Percentiles rank a stretch among this genome's conserved stretches.
These are phyloP conservation scores for Nematopogon swammerdamellus DNA, from an alignment of 2,888 invertebrate species.

Conservation along the genomic window DNA sequence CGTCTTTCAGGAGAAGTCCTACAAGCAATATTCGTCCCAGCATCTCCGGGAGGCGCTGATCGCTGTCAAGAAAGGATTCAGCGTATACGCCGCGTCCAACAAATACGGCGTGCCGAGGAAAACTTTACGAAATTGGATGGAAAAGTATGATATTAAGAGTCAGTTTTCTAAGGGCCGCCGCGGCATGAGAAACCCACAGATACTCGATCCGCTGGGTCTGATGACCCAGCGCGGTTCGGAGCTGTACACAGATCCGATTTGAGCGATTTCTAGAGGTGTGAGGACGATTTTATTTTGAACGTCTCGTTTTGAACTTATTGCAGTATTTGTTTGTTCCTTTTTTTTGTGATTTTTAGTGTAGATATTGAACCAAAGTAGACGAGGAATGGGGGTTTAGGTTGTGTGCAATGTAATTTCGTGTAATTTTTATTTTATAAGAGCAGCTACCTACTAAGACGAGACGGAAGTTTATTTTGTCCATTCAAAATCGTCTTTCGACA, in stretches of 20 bases:
- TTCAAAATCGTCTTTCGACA: no score
- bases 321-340: neutral
- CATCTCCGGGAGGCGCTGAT: constrained; percentile 46
- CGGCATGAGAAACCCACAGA: constrained; percentile 31
- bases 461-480: no score
- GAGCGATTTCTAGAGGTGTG: constrained; percentile 1
- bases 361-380: no score
- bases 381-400: no score
- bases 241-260: constrained; percentile 24
- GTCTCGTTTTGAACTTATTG: no score
- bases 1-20: constrained; percentile 48
- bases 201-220: constrained; percentile 37
- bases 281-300: no score
- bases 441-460: no score
- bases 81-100: constrained; percentile 55
- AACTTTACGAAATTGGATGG: constrained; percentile 57
- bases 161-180: constrained; percentile 49
- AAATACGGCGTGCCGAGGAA: constrained; percentile 54
- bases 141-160: constrained; percentile 53
- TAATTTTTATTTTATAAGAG: no score
- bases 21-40: constrained; percentile 51
- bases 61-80: constrained; percentile 50
- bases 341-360: no score
- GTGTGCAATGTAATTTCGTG: no score
- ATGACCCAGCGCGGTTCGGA: constrained; percentile 33